A percentile compares a stretch with the other conserved stretches of the same genome.
phyloP scores from a whole-genome alignment of 2,113 vertebrate species.

The Ceyx melanurus region DNA sequence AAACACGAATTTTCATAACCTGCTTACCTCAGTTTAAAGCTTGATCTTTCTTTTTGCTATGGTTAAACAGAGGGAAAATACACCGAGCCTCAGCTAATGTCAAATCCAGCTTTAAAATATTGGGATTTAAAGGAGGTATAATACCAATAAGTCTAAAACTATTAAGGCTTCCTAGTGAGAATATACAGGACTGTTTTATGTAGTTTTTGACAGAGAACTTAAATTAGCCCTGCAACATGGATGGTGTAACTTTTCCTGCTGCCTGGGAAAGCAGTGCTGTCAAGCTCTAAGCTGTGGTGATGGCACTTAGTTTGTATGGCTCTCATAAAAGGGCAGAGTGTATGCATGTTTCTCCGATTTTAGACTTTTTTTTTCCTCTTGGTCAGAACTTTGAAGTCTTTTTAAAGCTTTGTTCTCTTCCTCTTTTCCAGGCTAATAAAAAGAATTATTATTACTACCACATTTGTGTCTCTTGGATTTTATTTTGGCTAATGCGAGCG shows the following conservation, averaged over 20 bases:
- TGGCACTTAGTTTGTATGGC: constrained; percentile 74
- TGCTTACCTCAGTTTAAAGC: constrained; percentile 63
- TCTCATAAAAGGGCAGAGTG: constrained; percentile 75
- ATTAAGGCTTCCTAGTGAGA: constrained; percentile 78
- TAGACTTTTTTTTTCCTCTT: constrained; percentile 58
- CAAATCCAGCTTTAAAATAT: constrained; percentile 78
- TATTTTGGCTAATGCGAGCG: constrained; percentile 77
- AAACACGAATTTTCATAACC: constrained; percentile 59
- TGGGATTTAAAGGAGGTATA: constrained; percentile 80
- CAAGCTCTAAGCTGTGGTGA: constrained; percentile 64
- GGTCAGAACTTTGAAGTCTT: constrained; percentile 81
- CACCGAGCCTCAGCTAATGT: constrained; percentile 66
- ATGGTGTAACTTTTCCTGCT: constrained; percentile 70
- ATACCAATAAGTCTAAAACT: constrained; percentile 79
- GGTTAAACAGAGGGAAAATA: constrained; percentile 64
- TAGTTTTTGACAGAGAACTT: constrained; percentile 78
- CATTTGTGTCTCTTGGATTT: constrained; percentile 84
- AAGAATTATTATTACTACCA: constrained; percentile 86
- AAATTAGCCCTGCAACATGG: constrained; percentile 73
- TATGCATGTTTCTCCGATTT: constrained; percentile 74
- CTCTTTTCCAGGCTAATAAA: constrained; percentile 82
- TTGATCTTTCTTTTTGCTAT: constrained; percentile 66
- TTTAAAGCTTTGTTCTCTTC: constrained; percentile 85
- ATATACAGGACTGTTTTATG: constrained; percentile 75
- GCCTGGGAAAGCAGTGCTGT: constrained; percentile 61